Base-by-base conservation (phyloP, 2,113 vertebrate species). In the Sminthopsis crassicaudata region DNA sequence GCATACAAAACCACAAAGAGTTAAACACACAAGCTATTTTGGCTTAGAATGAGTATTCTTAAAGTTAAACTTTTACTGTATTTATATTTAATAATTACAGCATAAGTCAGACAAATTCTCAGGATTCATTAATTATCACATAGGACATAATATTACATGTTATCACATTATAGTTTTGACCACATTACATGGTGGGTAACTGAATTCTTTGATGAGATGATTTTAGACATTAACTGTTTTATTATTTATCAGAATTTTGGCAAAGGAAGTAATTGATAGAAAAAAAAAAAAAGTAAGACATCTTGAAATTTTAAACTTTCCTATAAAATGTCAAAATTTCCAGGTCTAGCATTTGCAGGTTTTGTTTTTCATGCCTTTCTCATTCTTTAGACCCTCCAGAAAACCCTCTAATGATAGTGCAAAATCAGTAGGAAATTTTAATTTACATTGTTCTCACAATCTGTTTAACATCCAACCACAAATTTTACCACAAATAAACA, bases 211-310 rank as follows among this genome's bases (percentile, higher is more conserved):
- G 67, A 95, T 60, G 94, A 57, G 55, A 22, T 95, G 19, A 96
- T 90, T 96, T 93, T 26, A 94, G 93, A 95, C 55, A 91, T 93
- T 30, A 91, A 94, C 36, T 50, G 89, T 60, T 96, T 94, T 90
- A 23, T 51, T 53, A 53, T 50, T 91, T 93, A 89, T 90, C 52
- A 67, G 54, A 92, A 94, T 93, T 67, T 30, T 90, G 90, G 93
- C n/a, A 54, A 90, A 96, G 46, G 92, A 92, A 94, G 23, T 36
- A 36, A 76, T 48, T 96, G 22, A 36, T 76, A 96, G 91, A 93
- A 95, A 90, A 48, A 48, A 48, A 48, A n/a, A 95, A 67, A 91
- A 90, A 97, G 46, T 14, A 53, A 95, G 53, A 90, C 53, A 53
- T 90, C 94, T 46, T 94, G 46, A 8, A 94, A n/a, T 42, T 46